A percentile compares a stretch with the other conserved stretches of the same genome.
Conservation (phyloP, 2,888 invertebrate genomes). For the Hetaerina titia region DNA sequence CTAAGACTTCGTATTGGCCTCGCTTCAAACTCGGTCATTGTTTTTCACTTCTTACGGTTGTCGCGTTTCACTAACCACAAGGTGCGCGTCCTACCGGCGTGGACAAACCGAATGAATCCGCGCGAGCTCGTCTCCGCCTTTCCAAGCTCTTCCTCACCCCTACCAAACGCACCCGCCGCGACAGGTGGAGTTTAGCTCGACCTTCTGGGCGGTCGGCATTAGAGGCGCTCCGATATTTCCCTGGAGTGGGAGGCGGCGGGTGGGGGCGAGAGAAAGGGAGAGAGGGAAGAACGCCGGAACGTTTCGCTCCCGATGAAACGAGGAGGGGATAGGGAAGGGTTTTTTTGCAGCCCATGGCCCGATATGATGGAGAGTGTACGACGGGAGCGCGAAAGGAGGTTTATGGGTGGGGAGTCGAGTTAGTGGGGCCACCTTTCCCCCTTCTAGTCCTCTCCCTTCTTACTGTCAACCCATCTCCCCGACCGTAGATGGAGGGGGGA, state of each 20-base stretch:
- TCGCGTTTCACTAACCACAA: too few species aligned
- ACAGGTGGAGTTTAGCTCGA: background rate
- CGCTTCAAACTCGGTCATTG: too few species aligned
- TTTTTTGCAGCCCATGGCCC: background rate
- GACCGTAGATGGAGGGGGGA: conserved; percentile 41
- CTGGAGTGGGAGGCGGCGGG: conserved; percentile 68
- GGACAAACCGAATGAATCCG: too few species aligned
- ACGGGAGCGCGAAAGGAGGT: background rate
- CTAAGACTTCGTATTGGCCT: too few species aligned
- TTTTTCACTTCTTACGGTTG: too few species aligned
- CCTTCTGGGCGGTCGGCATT: too few species aligned
- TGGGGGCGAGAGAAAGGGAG: conserved; percentile 72
- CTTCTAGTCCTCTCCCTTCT: background rate
- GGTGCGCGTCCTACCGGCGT: too few species aligned
- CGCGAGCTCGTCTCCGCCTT: too few species aligned
- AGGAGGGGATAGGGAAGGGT: background rate
- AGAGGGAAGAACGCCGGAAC: too few species aligned
- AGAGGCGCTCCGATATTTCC: background rate
- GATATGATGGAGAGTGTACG: background rate
- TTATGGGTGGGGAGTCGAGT: background rate
- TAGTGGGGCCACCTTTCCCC: background rate
- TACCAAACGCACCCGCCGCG: background rate
- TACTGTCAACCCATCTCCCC: background rate
- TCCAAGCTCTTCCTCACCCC: too few species aligned
- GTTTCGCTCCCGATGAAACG: conserved; percentile 24